Percentiles rank a stretch among this genome's conserved stretches.
Evolutionary conservation across 2,888 invertebrate genomes (phyloP).

Genomic region (Desoria tigrina): DNA sequence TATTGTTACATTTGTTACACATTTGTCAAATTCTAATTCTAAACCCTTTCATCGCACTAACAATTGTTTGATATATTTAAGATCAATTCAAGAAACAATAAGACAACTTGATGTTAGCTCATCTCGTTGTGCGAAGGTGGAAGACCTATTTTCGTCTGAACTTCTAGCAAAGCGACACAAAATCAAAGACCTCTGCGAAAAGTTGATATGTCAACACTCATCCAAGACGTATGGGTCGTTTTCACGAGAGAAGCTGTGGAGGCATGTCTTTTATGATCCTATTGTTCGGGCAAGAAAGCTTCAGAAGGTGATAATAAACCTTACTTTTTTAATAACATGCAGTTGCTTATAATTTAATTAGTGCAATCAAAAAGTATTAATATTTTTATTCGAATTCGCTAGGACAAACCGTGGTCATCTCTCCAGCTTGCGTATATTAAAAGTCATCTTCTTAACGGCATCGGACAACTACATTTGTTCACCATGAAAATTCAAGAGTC

Average conservation of each 20-base stretch:
- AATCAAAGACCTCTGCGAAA: slow-evolving; percentile 43
- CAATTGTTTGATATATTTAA: slow-evolving; percentile 7
- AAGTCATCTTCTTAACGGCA: slow-evolving; percentile 43
- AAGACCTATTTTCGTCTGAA: slow-evolving; percentile 46
- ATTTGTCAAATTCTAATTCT: too few species aligned
- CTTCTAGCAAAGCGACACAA: slow-evolving; percentile 33
- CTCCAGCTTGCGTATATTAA: slow-evolving; percentile 38
- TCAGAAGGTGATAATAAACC: slow-evolving; percentile 34
- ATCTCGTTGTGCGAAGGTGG: slow-evolving; percentile 42
- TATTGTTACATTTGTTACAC: too few species aligned
- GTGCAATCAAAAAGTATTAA: background rate
- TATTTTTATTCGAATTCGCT: slow-evolving; percentile 11
- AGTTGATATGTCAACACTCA: slow-evolving; percentile 31
- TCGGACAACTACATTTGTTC: slow-evolving; percentile 39
- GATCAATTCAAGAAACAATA: slow-evolving; percentile 32
- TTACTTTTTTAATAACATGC: too few species aligned
- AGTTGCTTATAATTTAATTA: background rate
- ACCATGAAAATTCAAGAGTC: slow-evolving; percentile 37
- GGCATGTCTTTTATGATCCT: slow-evolving; percentile 46
- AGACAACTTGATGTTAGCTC: slow-evolving; percentile 41
- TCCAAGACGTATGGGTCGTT: slow-evolving; percentile 39
- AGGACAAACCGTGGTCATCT: slow-evolving; percentile 43
- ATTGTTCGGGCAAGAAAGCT: slow-evolving; percentile 39
- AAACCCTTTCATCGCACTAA: too few species aligned
- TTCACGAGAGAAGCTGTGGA: slow-evolving; percentile 50